Percentiles rank a stretch among this genome's conserved stretches.
phyloP scores from a whole-genome alignment of 1,140 invertebrate species.

The Hylaeus anthracinus region DNA sequence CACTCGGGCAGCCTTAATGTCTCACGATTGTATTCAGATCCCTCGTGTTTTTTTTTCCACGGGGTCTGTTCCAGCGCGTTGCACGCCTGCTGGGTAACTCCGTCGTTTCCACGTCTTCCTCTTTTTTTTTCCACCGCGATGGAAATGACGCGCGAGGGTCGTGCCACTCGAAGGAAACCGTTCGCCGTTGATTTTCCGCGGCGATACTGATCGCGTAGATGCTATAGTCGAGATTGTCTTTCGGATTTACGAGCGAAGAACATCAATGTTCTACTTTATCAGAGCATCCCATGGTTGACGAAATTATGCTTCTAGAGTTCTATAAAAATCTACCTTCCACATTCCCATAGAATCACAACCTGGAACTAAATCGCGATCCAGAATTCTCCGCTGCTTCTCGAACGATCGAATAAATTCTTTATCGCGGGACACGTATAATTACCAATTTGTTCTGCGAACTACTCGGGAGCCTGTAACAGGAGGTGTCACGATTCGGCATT shows the following conservation, averaged over 20 bases:
- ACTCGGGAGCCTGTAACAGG: background rate
- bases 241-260: no score
- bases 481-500: constrained; percentile 10
- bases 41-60: constrained; percentile 51
- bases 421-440: background rate
- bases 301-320: no score
- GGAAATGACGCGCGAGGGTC: constrained; percentile 12
- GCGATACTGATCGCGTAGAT: background rate
- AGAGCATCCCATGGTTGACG: no score
- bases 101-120: constrained; percentile 21
- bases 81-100: constrained; percentile 16
- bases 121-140: constrained; percentile 4
- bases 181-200: background rate
- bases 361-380: background rate
- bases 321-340: no score
- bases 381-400: no score
- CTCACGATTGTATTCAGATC: constrained; percentile 65
- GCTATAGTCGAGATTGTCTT: no score
- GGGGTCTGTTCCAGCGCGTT: constrained; percentile 22
- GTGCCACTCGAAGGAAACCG: no score
- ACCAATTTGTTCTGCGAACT: constrained; percentile 5
- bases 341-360: no score
- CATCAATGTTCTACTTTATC: no score
- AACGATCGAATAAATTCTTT: background rate
- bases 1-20: constrained; percentile 41